Conservation (phyloP, 2,888 invertebrate genomes). For the Clivina fossor region DNA sequence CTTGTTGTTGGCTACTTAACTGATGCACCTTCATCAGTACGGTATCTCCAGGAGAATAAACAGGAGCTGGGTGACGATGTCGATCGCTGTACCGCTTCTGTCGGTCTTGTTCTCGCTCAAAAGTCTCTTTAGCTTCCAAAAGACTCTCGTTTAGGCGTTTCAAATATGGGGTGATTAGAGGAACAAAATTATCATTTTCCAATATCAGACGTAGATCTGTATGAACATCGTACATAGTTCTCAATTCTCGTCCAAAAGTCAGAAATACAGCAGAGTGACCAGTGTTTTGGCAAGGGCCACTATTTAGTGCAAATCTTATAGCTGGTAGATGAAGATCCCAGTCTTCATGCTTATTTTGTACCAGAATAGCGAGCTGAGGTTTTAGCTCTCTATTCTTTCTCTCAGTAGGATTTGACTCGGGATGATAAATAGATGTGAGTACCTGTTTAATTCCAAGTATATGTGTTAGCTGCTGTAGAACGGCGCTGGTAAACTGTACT, state of each 20-base stretch:
- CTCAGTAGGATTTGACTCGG: slow-evolving; percentile 43
- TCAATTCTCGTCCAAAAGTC: slow-evolving; percentile 44
- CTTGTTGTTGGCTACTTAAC: not conserved
- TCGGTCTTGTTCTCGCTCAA: slow-evolving; percentile 5
- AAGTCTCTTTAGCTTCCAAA: not conserved
- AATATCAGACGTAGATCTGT: slow-evolving; percentile 1
- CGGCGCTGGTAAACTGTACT: slow-evolving; percentile 36
- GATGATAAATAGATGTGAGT: slow-evolving; percentile 41
- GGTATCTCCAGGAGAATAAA: not conserved
- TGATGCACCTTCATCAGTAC: slow-evolving; percentile 1
- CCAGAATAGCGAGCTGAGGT: slow-evolving; percentile 36
- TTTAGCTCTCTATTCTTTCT: slow-evolving; percentile 39
- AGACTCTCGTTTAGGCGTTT: not conserved
- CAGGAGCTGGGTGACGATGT: slow-evolving; percentile 7
- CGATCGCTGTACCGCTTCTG: slow-evolving; percentile 3
- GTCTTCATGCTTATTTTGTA: slow-evolving; percentile 36
- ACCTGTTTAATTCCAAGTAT: slow-evolving; percentile 38
- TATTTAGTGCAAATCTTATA: slow-evolving; percentile 46
- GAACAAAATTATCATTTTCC: slow-evolving; percentile 7
- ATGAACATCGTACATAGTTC: slow-evolving; percentile 40
- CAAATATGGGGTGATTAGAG: slow-evolving; percentile 1
- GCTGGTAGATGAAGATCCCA: slow-evolving; percentile 41
- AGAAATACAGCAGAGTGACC: slow-evolving; percentile 43
- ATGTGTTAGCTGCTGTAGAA: slow-evolving; percentile 38
- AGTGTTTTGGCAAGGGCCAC: slow-evolving; percentile 39